Base-by-base conservation (phyloP, 2,113 vertebrate species). In the Nyctereutes procyonoides region DNA sequence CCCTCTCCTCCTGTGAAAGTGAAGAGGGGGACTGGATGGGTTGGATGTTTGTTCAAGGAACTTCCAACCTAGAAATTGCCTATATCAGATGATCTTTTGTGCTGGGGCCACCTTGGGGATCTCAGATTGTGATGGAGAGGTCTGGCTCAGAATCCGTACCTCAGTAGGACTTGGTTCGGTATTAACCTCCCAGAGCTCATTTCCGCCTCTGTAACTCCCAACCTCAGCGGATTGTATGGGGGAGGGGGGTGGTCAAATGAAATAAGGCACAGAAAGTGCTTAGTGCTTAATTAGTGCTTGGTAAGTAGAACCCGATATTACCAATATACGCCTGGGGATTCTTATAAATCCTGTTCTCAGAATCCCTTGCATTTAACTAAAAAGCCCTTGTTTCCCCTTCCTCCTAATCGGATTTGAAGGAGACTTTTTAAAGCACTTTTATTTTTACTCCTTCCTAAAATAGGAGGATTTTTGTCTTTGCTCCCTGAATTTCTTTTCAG, bases 371-470 rank as follows among this genome's bases (percentile, higher is more conserved):
- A 89, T 13, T 28, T 62, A 26, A 86, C 38, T 79, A 20, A 62
- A 74, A 69, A 28, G 28, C 10, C 13, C 74, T 67, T 13, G 35
- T 87, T 81, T 92, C 24, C 20, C 24, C 22, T 85, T 56, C 26
- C 5, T 87, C 43, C 63, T 74, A 76, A n/a, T 69, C 0, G 6
- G 14, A 55, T n/a, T 22, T 88, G 10, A 32, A 35, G 48, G 22
- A 88, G 51, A 87, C 51, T 69, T 90, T 92, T 79, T 53, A 88
- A 91, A 93, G 28, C 28, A 53, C 26, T 80, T 22, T 80, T 43
- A 55, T 43, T 93, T 89, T 95, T 91, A 90, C 16, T 20, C 30
- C 16, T 90, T 85, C 26, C 67, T 93, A 62, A 96, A 85, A 85
- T 32, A 87, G 80, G 48, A 93, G 17, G 19, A 2, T 81, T 95